Conservation (phyloP, 2,113 vertebrate genomes). For the Lichenostomus cassidix region DNA sequence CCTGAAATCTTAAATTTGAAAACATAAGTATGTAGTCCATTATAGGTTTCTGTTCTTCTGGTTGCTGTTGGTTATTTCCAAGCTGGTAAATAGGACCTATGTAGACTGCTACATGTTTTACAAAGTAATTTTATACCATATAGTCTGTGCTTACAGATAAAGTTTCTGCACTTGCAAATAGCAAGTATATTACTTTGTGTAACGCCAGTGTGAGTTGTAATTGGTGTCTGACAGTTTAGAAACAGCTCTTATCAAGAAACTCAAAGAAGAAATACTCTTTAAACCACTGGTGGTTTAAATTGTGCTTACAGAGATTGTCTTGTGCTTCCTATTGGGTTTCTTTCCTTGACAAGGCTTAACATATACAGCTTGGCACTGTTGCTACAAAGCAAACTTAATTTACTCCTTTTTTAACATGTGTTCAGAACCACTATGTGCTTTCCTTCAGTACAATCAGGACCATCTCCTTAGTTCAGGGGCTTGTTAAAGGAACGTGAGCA, state of each 20-base stretch:
- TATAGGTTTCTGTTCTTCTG: neutral
- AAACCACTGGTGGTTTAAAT: neutral
- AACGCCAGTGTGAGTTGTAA: neutral
- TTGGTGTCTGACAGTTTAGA: neutral
- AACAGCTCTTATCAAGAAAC: neutral
- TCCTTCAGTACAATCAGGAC: neutral
- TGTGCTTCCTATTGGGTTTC: neutral
- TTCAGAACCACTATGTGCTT: neutral
- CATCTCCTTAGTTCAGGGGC: neutral
- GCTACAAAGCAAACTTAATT: neutral
- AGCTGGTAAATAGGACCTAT: neutral
- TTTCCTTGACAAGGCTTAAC: neutral
- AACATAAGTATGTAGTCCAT: neutral
- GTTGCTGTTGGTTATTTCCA: neutral
- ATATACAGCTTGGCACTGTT: neutral
- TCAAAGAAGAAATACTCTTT: neutral
- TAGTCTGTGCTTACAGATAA: neutral
- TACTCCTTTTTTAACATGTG: neutral
- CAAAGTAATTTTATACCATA: neutral
- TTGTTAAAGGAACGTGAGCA: neutral
- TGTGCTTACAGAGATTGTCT: neutral
- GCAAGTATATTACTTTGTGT: neutral
- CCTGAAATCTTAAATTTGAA: neutral
- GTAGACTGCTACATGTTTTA: neutral
- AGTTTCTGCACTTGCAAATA: neutral